Conservation (phyloP, 1,140 invertebrate genomes). For the Temnothorax nylanderi region DNA sequence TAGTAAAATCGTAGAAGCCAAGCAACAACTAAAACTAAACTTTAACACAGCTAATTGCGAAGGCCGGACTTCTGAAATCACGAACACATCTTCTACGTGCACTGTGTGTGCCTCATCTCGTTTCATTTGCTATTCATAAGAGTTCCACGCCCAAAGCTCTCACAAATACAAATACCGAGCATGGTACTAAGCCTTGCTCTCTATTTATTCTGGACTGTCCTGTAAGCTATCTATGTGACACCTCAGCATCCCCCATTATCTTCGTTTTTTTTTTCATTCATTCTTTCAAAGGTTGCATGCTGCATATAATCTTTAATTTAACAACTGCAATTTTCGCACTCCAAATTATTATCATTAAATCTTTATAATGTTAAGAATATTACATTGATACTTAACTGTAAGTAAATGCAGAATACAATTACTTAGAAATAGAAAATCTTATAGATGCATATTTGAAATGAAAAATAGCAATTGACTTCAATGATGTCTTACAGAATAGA, state of each 20-base stretch:
- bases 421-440: not conserved
- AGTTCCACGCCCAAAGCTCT: constrained; percentile 14
- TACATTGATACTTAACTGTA: not conserved
- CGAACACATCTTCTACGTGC: not conserved
- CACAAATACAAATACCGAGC: constrained; percentile 45
- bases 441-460: not conserved
- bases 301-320: not conserved
- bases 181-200: not conserved
- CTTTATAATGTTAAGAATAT: not conserved
- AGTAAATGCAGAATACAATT: not conserved
- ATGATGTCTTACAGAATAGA: not conserved
- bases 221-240: not conserved
- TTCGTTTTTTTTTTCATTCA: constrained; percentile 3
- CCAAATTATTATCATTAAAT: not conserved
- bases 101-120: constrained; percentile 24
- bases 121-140: constrained; percentile 67
- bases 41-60: not conserved
- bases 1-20: not conserved
- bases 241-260: not conserved
- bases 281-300: not conserved
- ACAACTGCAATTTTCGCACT: not conserved
- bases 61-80: not conserved
- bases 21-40: not conserved
- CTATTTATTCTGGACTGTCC: not conserved
- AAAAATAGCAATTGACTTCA: not conserved